phyloP scores from a whole-genome alignment of 2,113 vertebrate genomes.

The Sisor rabdophorus region DNA sequence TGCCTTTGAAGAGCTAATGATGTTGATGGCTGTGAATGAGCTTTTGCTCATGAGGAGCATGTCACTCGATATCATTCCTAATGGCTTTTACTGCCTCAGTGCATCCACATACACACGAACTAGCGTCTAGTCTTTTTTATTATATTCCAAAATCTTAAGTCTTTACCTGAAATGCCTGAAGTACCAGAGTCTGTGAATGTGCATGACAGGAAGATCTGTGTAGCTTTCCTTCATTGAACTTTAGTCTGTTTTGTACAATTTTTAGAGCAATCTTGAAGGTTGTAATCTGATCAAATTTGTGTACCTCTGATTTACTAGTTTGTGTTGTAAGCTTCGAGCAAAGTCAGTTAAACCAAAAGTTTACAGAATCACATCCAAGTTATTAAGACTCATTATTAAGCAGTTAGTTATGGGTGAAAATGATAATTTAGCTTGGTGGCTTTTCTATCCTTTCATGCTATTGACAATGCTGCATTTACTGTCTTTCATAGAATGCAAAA shows the following conservation, averaged over 20 bases:
- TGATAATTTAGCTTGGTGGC: background rate
- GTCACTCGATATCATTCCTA: slow-evolving; percentile 33
- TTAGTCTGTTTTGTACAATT: background rate
- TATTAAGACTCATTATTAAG: background rate
- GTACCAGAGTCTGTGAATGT: background rate
- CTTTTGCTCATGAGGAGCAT: slow-evolving; percentile 34
- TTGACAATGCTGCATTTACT: background rate
- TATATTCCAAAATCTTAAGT: slow-evolving; percentile 5
- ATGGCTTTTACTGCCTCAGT: slow-evolving; percentile 40
- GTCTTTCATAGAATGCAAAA: slow-evolving; percentile 22
- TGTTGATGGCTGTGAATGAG: slow-evolving; percentile 46
- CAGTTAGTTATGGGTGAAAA: background rate
- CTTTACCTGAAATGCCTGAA: background rate
- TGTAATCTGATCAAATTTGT: background rate
- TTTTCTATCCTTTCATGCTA: slow-evolving; percentile 10
- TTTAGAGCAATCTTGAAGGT: background rate
- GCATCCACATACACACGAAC: slow-evolving; percentile 22
- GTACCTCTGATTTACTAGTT: background rate
- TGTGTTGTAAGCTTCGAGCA: background rate
- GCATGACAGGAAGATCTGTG: background rate
- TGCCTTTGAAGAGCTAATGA: slow-evolving; percentile 42
- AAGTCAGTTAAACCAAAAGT: background rate
- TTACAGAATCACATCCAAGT: background rate
- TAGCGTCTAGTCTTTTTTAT: slow-evolving; percentile 17
- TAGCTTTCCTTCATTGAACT: background rate